A percentile compares a stretch with the other conserved stretches of the same genome.
Conservation (phyloP, 1,140 invertebrate species). For the Zaprionus inermis region DNA sequence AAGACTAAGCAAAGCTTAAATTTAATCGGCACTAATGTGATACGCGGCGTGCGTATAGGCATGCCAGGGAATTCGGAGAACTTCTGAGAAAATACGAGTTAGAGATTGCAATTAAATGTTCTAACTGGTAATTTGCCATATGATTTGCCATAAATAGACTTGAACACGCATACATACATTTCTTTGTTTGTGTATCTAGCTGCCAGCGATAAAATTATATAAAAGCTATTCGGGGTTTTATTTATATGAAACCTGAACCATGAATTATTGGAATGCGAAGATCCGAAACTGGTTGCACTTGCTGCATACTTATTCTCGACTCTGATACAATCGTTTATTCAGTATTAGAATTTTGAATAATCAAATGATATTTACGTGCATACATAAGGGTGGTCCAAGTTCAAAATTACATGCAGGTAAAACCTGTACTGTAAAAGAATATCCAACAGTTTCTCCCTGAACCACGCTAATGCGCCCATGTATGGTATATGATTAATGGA, state of each 20-base stretch:
- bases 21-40: constrained; percentile 42
- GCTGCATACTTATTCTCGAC: neutral
- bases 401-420: neutral
- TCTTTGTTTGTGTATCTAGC: constrained; percentile 4
- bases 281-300: constrained; percentile 49
- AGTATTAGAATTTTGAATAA: neutral
- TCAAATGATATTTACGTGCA: neutral
- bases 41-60: neutral
- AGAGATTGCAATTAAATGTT: constrained; percentile 62
- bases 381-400: neutral
- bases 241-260: constrained; percentile 55
- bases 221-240: constrained; percentile 41
- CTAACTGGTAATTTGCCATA: constrained; percentile 40
- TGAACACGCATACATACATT: neutral
- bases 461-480: neutral
- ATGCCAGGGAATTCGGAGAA: constrained; percentile 44
- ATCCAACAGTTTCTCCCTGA: neutral
- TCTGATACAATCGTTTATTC: neutral
- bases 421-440: neutral
- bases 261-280: constrained; percentile 30
- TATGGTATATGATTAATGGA: constrained; percentile 1
- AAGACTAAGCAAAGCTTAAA: constrained; percentile 50
- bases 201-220: constrained; percentile 13
- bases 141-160: neutral
- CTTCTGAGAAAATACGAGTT: constrained; percentile 37